phyloP scores from a whole-genome alignment of 2,888 invertebrate genomes.

The Drymonia ruficornis region DNA sequence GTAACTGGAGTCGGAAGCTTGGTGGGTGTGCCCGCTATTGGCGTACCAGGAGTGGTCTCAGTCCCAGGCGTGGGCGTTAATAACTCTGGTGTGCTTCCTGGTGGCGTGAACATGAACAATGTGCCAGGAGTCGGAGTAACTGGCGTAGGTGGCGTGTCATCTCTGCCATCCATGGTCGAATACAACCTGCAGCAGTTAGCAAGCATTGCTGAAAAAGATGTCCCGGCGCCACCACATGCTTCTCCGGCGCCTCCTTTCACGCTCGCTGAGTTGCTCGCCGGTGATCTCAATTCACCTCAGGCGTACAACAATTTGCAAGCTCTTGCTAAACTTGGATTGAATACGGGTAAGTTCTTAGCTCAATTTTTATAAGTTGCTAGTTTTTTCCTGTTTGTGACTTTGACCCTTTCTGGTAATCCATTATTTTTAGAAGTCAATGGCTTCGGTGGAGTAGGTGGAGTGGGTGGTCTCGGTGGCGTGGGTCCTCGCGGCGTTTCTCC shows the following conservation, averaged over 20 bases:
- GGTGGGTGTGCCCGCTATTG: constrained; percentile 61
- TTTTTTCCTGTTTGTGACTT: constrained; percentile 1
- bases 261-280: constrained; percentile 90
- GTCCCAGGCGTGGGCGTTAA: constrained; percentile 63
- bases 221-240: constrained; percentile 81
- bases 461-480: constrained; percentile 75
- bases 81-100: constrained; percentile 60
- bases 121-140: constrained; percentile 61
- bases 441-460: constrained; percentile 70
- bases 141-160: constrained; percentile 63
- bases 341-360: constrained; percentile 82
- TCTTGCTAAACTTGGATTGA: constrained; percentile 93
- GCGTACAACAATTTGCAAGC: constrained; percentile 96
- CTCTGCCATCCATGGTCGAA: constrained; percentile 90
- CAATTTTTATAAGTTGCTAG: neutral
- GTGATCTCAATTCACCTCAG: constrained; percentile 88
- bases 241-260: constrained; percentile 88
- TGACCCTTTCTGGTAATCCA: neutral
- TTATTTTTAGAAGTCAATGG: constrained; percentile 75
- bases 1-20: constrained; percentile 53
- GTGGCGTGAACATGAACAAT: constrained; percentile 65
- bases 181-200: constrained; percentile 94
- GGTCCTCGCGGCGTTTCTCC: constrained; percentile 84
- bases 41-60: constrained; percentile 60
- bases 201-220: constrained; percentile 90